Evolutionary conservation across 2,888 invertebrate species (phyloP), one percentile per base, ranked within the genome.

Genomic region (Melitaea athalia): DNA sequence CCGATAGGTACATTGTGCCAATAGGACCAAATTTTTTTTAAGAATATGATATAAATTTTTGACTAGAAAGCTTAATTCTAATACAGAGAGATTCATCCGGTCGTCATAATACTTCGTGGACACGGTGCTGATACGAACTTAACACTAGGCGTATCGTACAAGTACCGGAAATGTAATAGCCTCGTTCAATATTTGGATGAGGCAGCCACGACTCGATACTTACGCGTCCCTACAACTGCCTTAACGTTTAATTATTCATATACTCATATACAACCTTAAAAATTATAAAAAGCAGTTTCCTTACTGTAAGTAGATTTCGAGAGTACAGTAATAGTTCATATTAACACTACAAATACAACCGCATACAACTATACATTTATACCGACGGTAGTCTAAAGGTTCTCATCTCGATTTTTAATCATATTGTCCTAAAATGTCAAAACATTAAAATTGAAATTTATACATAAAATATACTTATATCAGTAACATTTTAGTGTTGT

Each of bases 31-130:
- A 64, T 59, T 68, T 38, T 2, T 3, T 68, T 68, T 63, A 68
- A 63, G 65, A 68, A 65, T 68, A 68, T 65, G 63, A 71, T 71
- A 69, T 67, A 55, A 72, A 83, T 86, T 90, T 91, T 92, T 92
- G 92, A 92, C 92, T 92, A 92, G 92, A 92, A 87, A 85, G 82
- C 86, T 91, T 90, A 87, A 84, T 85, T 86, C 86, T 89, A 91
- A 91, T 89, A 91, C 89, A 91, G 88, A 90, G 86, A 91, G 92
- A 91, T 91, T 91, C 91, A 85, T 89, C 87, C 69, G 83, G 84
- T 81, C 80, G 82, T 89, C 89, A 91, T 91, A 91, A 91, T 91
- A 91, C 83, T 83, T 79, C 81, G 79, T 85, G 83, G 82, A 76
- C 78, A 82, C 33, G 47, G 31, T 64, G 79, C 82, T 80, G 79